These are phyloP conservation scores for Neelides sp. DNA, from an alignment of 1,140 invertebrate genomes.

Conservation along the genomic window DNA sequence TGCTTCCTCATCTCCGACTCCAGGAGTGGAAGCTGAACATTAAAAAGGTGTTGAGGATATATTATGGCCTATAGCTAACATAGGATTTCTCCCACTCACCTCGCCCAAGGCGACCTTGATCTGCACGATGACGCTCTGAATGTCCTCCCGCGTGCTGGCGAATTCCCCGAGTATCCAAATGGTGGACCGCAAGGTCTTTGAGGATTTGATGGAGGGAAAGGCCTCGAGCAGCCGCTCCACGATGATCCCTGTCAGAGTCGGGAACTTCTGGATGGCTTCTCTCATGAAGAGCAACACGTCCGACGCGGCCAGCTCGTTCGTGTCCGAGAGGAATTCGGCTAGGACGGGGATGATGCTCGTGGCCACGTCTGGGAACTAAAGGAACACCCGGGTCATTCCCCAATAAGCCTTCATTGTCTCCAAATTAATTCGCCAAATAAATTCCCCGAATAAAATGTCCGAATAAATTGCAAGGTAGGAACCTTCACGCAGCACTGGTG, in stretches of 20 bases:
- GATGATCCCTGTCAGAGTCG: constrained; percentile 53
- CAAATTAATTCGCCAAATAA: neutral
- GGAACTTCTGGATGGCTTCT: constrained; percentile 87
- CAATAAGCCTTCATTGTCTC: too few relatives aligned
- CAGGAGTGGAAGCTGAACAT: constrained; percentile 61
- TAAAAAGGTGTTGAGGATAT: constrained; percentile 12
- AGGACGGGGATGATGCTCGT: constrained; percentile 84
- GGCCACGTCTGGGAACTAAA: constrained; percentile 88
- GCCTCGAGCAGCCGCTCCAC: constrained; percentile 60
- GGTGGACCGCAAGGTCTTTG: constrained; percentile 79
- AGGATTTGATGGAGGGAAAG: constrained; percentile 68
- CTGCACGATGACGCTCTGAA: constrained; percentile 61
- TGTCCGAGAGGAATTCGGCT: constrained; percentile 90
- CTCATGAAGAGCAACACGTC: constrained; percentile 91
- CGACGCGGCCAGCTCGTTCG: constrained; percentile 79
- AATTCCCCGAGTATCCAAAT: constrained; percentile 99
- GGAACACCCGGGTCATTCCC: constrained; percentile 10
- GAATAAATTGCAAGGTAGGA: constrained; percentile 9
- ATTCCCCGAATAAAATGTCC: too few relatives aligned
- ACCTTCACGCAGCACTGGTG: constrained; percentile 86
- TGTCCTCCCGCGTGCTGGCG: constrained; percentile 61
- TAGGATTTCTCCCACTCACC: constrained; percentile 34
- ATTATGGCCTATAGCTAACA: neutral
- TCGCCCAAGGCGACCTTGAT: constrained; percentile 68
- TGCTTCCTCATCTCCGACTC: constrained; percentile 70